phyloP scores from a whole-genome alignment of 1,140 invertebrate species.

The Belonocnema kinseyi region DNA sequence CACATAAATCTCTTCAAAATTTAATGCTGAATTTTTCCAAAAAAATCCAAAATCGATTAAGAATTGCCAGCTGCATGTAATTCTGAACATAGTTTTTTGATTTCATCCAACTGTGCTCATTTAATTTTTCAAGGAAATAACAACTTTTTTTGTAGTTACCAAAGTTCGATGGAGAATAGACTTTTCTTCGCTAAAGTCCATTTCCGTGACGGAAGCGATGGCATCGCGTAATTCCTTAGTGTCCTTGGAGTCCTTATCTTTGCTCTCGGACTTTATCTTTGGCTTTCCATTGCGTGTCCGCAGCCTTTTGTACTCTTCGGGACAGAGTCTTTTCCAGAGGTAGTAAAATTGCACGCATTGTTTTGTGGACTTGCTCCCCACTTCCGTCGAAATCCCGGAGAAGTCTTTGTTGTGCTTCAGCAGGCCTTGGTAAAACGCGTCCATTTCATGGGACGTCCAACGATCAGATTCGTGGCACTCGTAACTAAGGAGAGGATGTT shows the following conservation, averaged over 20 bases:
- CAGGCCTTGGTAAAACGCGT: conserved; percentile 90
- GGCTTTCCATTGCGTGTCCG: conserved; percentile 72
- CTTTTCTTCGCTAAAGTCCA: conserved; percentile 72
- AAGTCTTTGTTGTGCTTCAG: conserved; percentile 97
- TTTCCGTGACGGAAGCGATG: conserved; percentile 71
- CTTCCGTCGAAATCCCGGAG: conserved; percentile 89
- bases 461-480: conserved; percentile 85
- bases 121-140: no score
- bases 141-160: conserved; percentile 51
- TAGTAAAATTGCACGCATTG: conserved; percentile 99
- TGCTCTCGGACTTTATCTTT: conserved; percentile 66
- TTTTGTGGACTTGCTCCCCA: conserved; percentile 91
- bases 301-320: conserved; percentile 87
- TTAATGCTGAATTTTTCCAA: no score
- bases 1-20: no score
- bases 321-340: conserved; percentile 97
- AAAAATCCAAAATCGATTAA: no score
- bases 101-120: no score
- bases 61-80: no score
- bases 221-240: conserved; percentile 70
- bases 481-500: conserved; percentile 85
- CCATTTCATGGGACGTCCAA: conserved; percentile 92
- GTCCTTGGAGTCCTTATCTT: conserved; percentile 65
- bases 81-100: no score
- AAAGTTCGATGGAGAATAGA: conserved; percentile 73